These are phyloP conservation scores for Temnothorax curvispinosus DNA, from an alignment of 1,140 invertebrate genomes.

Conservation along the genomic window DNA sequence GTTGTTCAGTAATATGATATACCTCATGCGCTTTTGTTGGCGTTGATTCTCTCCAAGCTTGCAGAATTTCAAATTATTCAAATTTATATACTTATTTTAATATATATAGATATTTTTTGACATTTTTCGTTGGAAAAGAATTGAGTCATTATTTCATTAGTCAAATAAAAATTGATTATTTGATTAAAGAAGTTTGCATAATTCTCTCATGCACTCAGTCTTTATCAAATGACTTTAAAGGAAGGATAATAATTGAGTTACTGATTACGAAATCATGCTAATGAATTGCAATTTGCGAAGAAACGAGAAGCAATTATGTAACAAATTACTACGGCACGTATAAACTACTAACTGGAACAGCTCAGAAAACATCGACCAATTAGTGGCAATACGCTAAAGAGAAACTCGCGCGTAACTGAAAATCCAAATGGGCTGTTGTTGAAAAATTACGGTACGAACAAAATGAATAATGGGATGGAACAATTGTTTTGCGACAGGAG, in stretches of 20 bases:
- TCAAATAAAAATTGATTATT: not conserved
- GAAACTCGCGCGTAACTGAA: constrained; percentile 19
- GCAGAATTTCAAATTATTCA: not conserved
- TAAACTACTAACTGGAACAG: constrained; percentile 27
- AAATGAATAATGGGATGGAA: not conserved
- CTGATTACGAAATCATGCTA: not conserved
- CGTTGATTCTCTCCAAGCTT: not conserved
- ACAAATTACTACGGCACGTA: constrained; percentile 36
- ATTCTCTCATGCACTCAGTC: not conserved
- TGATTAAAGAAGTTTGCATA: not conserved
- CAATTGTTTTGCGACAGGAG: not conserved
- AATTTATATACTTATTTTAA: not conserved
- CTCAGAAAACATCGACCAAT: constrained; percentile 11
- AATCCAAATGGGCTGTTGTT: constrained; percentile 3
- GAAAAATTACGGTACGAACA: not conserved
- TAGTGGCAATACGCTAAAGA: constrained; percentile 34
- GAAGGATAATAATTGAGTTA: not conserved
- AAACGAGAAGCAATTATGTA: constrained; percentile 32
- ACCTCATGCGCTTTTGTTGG: not conserved
- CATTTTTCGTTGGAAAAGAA: not conserved
- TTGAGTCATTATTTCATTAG: not conserved
- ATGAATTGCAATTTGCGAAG: constrained; percentile 36
- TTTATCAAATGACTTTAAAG: not conserved
- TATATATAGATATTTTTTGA: not conserved
- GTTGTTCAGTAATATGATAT: constrained; percentile 7